Evolutionary conservation across 2,888 invertebrate genomes (phyloP).

Genomic region (Polymixis lichenea): DNA sequence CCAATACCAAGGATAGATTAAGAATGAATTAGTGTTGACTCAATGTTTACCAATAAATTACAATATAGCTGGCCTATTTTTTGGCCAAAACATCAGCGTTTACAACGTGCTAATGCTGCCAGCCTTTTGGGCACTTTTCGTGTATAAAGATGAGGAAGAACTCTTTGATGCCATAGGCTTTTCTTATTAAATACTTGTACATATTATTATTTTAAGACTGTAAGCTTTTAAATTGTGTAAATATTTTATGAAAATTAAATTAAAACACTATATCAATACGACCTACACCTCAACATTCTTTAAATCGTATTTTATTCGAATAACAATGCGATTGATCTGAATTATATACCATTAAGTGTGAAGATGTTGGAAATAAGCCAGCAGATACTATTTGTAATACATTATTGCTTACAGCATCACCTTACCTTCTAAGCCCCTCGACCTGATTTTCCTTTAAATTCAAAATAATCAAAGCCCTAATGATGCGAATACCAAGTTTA

Average conservation of each 20-base stretch:
- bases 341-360: not conserved
- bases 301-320: not conserved
- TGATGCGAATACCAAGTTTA: not conserved
- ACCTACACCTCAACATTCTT: not conserved
- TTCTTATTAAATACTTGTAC: too few relatives aligned
- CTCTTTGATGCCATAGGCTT: too few relatives aligned
- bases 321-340: not conserved
- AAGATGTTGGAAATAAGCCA: not conserved
- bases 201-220: too few relatives aligned
- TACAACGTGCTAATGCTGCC: too few relatives aligned
- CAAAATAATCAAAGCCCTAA: not conserved
- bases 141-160: too few relatives aligned
- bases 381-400: not conserved
- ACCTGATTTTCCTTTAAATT: not conserved
- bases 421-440: not conserved
- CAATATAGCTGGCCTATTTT: too few relatives aligned
- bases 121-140: too few relatives aligned
- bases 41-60: conserved; percentile 3
- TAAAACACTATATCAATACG: not conserved
- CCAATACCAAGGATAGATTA: not conserved
- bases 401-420: not conserved
- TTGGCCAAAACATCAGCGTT: too few relatives aligned
- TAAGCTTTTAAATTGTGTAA: too few relatives aligned
- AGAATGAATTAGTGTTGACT: not conserved
- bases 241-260: too few relatives aligned